Percentiles rank a stretch among this genome's conserved stretches.
Evolutionary conservation across 1,140 invertebrate species (phyloP).

Genomic region (Trichonephila inaurata): DNA sequence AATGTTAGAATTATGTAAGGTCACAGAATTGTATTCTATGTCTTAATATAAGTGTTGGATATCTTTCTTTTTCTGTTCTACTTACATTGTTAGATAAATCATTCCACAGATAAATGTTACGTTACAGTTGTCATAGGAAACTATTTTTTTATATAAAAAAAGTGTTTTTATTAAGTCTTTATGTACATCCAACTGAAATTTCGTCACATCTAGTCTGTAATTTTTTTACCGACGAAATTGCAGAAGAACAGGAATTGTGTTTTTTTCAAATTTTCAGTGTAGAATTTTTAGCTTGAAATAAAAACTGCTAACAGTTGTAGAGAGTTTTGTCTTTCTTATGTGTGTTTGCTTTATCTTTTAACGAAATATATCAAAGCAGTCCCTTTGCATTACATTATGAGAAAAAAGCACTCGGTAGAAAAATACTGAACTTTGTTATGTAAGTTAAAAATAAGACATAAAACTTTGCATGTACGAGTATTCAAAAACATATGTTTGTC

Average conservation of each 20-base stretch:
- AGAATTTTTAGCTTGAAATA: slow-evolving; percentile 33
- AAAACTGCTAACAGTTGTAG: slow-evolving; percentile 42
- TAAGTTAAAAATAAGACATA: too few relatives aligned
- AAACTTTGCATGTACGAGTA: too few relatives aligned
- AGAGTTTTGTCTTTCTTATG: neutral
- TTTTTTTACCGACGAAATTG: slow-evolving; percentile 60
- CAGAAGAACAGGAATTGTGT: slow-evolving; percentile 13
- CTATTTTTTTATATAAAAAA: neutral
- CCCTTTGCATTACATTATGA: too few relatives aligned
- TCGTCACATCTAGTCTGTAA: slow-evolving; percentile 71
- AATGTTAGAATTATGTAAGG: too few relatives aligned
- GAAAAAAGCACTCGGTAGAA: too few relatives aligned
- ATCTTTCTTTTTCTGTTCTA: too few relatives aligned
- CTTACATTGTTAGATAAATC: neutral
- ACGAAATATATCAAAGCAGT: too few relatives aligned
- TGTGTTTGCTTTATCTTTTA: too few relatives aligned
- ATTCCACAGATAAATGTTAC: neutral
- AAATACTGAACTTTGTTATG: too few relatives aligned
- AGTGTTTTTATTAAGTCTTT: neutral
- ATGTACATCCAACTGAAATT: neutral
- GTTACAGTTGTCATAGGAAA: neutral
- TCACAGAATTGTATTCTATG: too few relatives aligned
- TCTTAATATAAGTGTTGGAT: too few relatives aligned
- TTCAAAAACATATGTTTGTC: too few relatives aligned
- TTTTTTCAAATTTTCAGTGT: neutral